Conservation (phyloP, 2,113 vertebrate species). For the Etheostoma cragini region DNA sequence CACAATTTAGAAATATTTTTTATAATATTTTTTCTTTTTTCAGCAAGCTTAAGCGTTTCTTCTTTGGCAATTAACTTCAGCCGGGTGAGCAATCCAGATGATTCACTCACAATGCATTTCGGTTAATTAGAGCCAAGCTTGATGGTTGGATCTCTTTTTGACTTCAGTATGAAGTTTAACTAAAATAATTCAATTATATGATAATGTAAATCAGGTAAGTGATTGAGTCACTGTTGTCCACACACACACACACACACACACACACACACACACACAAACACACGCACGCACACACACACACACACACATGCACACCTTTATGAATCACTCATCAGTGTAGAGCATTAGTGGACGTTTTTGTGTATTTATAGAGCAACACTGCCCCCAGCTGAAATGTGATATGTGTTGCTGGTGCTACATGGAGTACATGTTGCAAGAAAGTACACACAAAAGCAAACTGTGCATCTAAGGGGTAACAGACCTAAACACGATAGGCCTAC, state of each 20-base stretch:
- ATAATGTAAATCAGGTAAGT: conserved; percentile 52
- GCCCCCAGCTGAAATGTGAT: conserved; percentile 67
- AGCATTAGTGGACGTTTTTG: not conserved
- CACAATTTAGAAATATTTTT: conserved; percentile 16
- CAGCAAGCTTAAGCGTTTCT: conserved; percentile 15
- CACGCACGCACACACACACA: not conserved
- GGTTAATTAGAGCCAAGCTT: conserved; percentile 39
- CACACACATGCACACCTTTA: not conserved
- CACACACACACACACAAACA: not conserved
- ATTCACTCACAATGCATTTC: conserved; percentile 36
- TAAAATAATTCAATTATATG: conserved; percentile 51
- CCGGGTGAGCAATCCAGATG: not conserved
- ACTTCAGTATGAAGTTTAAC: conserved; percentile 44
- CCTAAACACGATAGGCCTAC: not conserved
- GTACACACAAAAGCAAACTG: not conserved
- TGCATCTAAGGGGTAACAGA: not conserved
- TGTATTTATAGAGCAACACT: conserved; percentile 72
- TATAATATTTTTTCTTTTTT: not conserved
- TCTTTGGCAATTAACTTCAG: conserved; percentile 25
- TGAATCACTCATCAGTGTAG: conserved; percentile 12
- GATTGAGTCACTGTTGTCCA: conserved; percentile 32
- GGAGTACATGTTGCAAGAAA: not conserved
- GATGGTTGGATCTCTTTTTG: conserved; percentile 23
- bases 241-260: conserved; percentile 13
- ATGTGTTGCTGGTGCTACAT: conserved; percentile 33